A percentile compares a stretch with the other conserved stretches of the same genome.
Evolutionary conservation across 2,888 invertebrate species (phyloP).

Genomic region (Lepetodrilus schrolli): DNA sequence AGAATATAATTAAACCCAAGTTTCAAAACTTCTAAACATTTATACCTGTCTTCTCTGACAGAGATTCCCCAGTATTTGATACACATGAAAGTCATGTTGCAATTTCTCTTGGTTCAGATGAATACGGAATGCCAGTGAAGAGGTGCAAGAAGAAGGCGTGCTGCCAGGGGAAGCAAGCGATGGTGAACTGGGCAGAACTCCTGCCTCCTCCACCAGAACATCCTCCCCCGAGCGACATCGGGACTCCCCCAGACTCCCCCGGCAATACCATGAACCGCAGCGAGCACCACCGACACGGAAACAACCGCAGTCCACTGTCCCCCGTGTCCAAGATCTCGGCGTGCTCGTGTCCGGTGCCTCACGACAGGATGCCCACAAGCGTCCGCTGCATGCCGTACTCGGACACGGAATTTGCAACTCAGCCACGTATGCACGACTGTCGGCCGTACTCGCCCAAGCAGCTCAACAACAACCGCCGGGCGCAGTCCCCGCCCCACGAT

Average conservation of each 20-base stretch:
- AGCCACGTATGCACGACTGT: constrained; percentile 37
- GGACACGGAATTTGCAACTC: constrained; percentile 57
- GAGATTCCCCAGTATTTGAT: neutral
- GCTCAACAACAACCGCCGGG: constrained; percentile 47
- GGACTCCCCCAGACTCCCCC: constrained; percentile 65
- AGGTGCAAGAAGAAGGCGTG: constrained; percentile 51
- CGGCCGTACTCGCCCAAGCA: constrained; percentile 59
- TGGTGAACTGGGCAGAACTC: constrained; percentile 73
- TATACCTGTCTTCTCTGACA: neutral
- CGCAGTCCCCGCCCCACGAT: constrained; percentile 45
- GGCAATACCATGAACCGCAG: constrained; percentile 38
- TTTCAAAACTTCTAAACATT: neutral
- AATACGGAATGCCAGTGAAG: constrained; percentile 66
- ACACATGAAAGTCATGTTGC: neutral
- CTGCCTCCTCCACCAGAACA: constrained; percentile 76
- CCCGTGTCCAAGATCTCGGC: constrained; percentile 68
- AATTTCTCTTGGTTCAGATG: constrained; percentile 51
- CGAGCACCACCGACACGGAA: constrained; percentile 40
- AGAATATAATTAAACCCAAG: neutral
- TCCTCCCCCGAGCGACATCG: constrained; percentile 74
- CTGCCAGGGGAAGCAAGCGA: constrained; percentile 63
- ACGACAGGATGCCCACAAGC: constrained; percentile 48
- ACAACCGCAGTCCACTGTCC: constrained; percentile 61
- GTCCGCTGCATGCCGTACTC: constrained; percentile 60
- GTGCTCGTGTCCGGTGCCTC: constrained; percentile 67